phyloP scores from a whole-genome alignment of 2,113 vertebrate species.

The Chaetura pelagica region DNA sequence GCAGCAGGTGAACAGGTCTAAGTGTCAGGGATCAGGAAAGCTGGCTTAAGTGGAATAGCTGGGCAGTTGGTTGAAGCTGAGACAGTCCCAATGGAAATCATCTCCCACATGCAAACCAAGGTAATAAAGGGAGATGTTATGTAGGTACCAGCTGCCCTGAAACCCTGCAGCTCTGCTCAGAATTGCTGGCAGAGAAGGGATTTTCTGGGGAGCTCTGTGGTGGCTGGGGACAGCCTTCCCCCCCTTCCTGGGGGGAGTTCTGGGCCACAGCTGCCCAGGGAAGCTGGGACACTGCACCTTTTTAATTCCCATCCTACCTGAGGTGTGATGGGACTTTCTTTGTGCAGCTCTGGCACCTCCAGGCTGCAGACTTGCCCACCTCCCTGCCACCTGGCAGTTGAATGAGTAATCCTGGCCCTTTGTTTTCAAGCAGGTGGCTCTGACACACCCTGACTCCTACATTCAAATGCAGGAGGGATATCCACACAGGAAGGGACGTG shows the following conservation, averaged over 20 bases:
- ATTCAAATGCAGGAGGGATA: background rate
- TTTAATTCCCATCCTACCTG: background rate
- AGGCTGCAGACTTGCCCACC: background rate
- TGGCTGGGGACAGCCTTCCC: background rate
- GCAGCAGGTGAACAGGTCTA: background rate
- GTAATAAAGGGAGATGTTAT: background rate
- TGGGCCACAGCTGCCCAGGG: background rate
- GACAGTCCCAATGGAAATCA: background rate
- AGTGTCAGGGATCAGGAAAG: background rate
- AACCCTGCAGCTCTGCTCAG: background rate
- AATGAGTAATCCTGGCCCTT: background rate
- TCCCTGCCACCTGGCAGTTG: background rate
- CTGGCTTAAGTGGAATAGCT: background rate
- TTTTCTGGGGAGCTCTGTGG: background rate
- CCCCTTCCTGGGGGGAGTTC: background rate
- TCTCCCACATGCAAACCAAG: background rate
- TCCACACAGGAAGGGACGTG: background rate
- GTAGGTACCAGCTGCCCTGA: background rate
- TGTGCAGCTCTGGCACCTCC: background rate
- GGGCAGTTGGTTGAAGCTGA: background rate
- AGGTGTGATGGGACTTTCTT: background rate
- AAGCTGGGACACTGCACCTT: background rate
- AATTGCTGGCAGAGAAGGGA: background rate
- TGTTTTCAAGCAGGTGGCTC: conserved; percentile 20
- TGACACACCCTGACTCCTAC: background rate